A percentile compares a stretch with the other conserved stretches of the same genome.
phyloP scores from a whole-genome alignment of 2,888 invertebrate species.

The Drosophila anceps region DNA sequence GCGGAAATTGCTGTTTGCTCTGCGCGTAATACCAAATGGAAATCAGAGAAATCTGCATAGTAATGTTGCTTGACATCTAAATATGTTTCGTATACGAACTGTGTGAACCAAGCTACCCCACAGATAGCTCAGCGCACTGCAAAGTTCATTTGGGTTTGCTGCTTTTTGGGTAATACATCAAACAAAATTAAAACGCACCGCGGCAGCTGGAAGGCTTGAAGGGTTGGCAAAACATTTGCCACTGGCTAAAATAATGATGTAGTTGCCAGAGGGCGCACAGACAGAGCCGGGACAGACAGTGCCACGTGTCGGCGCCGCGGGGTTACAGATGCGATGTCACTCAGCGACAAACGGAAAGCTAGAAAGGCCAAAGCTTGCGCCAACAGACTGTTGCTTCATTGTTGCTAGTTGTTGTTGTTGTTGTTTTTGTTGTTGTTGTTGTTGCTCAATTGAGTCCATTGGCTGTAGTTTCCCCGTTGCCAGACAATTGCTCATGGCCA shows the following conservation, averaged over 20 bases:
- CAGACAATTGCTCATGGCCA: slow-evolving; percentile 63
- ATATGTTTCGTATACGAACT: slow-evolving; percentile 3
- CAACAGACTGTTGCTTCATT: slow-evolving; percentile 65
- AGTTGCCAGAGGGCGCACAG: slow-evolving; percentile 14
- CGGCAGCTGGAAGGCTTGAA: slow-evolving; percentile 35
- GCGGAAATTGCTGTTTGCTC: slow-evolving; percentile 46
- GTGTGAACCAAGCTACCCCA: slow-evolving; percentile 22
- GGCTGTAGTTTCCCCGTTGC: slow-evolving; percentile 55
- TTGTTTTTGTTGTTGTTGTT: slow-evolving; percentile 22
- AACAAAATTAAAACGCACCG: slow-evolving; percentile 77
- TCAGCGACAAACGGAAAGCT: slow-evolving; percentile 49
- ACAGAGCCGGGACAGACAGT: slow-evolving; percentile 6
- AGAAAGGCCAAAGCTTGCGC: slow-evolving; percentile 39
- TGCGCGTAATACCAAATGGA: slow-evolving; percentile 53
- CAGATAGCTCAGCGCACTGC: slow-evolving; percentile 17
- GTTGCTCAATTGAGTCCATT: slow-evolving; percentile 72
- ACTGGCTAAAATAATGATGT: slow-evolving; percentile 66
- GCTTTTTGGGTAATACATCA: slow-evolving; percentile 62
- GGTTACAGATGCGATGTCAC: slow-evolving; percentile 50
- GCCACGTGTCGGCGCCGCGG: slow-evolving; percentile 60
- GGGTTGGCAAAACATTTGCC: slow-evolving; percentile 59
- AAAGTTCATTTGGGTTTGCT: background rate
- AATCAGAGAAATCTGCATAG: slow-evolving; percentile 75
- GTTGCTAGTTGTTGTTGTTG: slow-evolving; percentile 17
- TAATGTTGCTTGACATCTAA: slow-evolving; percentile 20